A percentile compares a stretch with the other conserved stretches of the same genome.
Evolutionary conservation across 1,140 invertebrate species (phyloP).

Genomic region (Oppia nitens): DNA sequence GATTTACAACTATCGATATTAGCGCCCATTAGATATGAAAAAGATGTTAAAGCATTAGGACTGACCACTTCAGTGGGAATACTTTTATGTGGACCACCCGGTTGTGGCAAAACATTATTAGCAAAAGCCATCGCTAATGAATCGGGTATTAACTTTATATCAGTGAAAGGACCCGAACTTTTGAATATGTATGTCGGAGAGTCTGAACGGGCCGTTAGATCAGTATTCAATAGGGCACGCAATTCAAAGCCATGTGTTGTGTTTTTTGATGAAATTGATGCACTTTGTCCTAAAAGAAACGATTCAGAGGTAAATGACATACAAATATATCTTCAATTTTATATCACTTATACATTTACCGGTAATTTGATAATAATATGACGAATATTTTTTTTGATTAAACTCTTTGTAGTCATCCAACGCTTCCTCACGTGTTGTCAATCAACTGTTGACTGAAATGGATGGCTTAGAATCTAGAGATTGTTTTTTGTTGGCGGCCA

Average conservation of each 20-base stretch:
- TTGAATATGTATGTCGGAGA: conserved; percentile 99
- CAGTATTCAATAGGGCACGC: conserved; percentile 78
- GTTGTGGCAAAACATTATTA: conserved; percentile 70
- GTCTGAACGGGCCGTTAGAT: conserved; percentile 86
- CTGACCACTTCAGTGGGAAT: conserved; percentile 65
- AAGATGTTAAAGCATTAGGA: conserved; percentile 57
- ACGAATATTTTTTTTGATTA: conserved; percentile 19
- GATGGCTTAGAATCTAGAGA: conserved; percentile 78
- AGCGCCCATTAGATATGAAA: conserved; percentile 72
- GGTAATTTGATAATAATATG: conserved; percentile 10
- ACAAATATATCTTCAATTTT: neutral
- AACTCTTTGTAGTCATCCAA: conserved; percentile 39
- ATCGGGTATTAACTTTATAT: conserved; percentile 89
- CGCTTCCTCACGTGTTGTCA: conserved; percentile 57
- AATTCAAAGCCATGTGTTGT: conserved; percentile 96
- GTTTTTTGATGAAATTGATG: conserved; percentile 98
- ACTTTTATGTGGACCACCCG: conserved; percentile 83
- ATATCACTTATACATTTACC: neutral
- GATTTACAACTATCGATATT: conserved; percentile 39
- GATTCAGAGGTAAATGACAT: conserved; percentile 27
- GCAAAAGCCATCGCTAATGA: conserved; percentile 92
- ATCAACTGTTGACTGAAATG: conserved; percentile 96
- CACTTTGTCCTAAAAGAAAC: conserved; percentile 75
- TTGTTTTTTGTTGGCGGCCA: conserved; percentile 88
- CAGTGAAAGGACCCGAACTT: conserved; percentile 89